Evolutionary conservation across 1,140 invertebrate species (phyloP).

Genomic region (Epicauta chinensis): DNA sequence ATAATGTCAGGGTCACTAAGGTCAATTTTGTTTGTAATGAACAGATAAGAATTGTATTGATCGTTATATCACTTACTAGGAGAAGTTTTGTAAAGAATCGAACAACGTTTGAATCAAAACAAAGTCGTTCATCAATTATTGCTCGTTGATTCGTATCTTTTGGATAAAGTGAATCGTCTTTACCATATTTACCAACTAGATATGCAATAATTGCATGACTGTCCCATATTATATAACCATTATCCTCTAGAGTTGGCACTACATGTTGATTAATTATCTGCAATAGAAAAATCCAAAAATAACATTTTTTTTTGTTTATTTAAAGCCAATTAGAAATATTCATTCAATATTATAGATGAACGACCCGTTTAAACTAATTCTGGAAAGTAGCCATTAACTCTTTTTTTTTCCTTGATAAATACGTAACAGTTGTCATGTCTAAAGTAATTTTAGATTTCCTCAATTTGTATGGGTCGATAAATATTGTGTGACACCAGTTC

Average conservation of each 20-base stretch:
- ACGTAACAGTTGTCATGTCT: too few relatives aligned
- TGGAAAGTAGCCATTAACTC: constrained; percentile 5
- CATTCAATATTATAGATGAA: constrained; percentile 9
- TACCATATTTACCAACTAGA: constrained; percentile 51
- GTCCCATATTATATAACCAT: constrained; percentile 44
- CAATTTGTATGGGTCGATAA: too few relatives aligned
- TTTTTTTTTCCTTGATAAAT: too few relatives aligned
- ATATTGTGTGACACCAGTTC: too few relatives aligned
- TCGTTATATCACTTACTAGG: not conserved
- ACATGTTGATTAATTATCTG: constrained; percentile 61
- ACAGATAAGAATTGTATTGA: too few relatives aligned
- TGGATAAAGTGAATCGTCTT: constrained; percentile 51
- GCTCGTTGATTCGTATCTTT: constrained; percentile 48
- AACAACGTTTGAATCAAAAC: constrained; percentile 41
- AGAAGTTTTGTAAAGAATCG: constrained; percentile 7
- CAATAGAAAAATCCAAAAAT: constrained; percentile 3
- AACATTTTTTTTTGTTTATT: constrained; percentile 7
- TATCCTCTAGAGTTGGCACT: constrained; percentile 60
- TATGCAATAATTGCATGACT: constrained; percentile 46
- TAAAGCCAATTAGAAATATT: constrained; percentile 8
- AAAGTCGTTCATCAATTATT: constrained; percentile 47
- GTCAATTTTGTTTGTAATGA: too few relatives aligned
- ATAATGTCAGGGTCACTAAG: too few relatives aligned
- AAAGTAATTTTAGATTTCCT: too few relatives aligned
- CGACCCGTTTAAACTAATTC: constrained; percentile 1